phyloP scores from a whole-genome alignment of 2,888 invertebrate species.

The Lamellibrachia columna region DNA sequence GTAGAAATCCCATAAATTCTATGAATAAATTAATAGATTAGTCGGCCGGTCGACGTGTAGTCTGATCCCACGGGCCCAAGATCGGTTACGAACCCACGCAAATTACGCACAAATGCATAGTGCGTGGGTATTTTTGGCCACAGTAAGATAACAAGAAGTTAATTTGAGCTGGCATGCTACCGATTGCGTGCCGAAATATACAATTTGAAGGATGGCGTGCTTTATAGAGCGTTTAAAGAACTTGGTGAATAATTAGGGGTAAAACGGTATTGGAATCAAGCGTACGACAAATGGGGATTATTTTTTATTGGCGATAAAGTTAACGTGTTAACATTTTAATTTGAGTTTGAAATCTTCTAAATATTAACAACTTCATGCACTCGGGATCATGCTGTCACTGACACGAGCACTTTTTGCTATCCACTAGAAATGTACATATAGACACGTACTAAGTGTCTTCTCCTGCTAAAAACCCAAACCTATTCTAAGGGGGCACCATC shows the following conservation, averaged over 20 bases:
- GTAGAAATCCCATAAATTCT: background rate
- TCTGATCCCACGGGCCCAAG: background rate
- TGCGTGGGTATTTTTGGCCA: background rate
- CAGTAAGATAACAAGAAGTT: background rate
- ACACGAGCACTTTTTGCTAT: background rate
- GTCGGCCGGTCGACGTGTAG: background rate
- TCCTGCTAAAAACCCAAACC: no score
- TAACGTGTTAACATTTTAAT: no score
- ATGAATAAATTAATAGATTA: background rate
- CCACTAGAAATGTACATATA: no score
- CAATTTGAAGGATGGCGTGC: background rate
- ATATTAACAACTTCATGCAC: background rate
- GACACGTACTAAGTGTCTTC: no score
- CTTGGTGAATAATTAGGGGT: background rate
- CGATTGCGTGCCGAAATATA: background rate
- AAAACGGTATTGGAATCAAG: background rate
- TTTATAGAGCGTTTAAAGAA: background rate
- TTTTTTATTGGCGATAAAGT: no score
- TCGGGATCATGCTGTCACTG: background rate
- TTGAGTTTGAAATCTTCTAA: no score
- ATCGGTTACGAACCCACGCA: background rate
- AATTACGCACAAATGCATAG: background rate
- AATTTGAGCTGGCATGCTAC: background rate
- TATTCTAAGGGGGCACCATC: no score
- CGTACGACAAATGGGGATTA: no score